These are phyloP conservation scores for Semaprochilodus insignis DNA, from an alignment of 2,797 vertebrate species.

Conservation along the genomic window DNA sequence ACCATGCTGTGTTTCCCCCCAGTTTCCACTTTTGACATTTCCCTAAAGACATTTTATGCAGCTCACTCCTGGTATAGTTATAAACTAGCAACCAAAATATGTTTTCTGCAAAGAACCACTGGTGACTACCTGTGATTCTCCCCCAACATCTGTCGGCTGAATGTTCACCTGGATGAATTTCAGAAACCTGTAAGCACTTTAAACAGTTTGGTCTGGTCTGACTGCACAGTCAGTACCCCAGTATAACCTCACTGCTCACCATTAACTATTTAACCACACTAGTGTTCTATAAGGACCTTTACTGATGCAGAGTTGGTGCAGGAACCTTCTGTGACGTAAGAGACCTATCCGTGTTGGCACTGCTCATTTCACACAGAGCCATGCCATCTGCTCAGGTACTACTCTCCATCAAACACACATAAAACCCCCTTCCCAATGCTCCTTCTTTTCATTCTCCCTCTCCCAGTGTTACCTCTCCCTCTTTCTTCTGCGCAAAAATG, in stretches of 20 bases:
- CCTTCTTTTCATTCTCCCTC: conserved; percentile 24
- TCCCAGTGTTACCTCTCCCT: conserved; percentile 12
- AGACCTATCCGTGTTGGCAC: conserved; percentile 59
- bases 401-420: conserved; percentile 44
- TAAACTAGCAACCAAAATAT: too few relatives aligned
- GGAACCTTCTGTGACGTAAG: conserved; percentile 47
- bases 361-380: conserved; percentile 58
- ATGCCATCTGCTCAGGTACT: conserved; percentile 77
- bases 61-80: too few relatives aligned
- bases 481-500: conserved; percentile 43
- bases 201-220: too few relatives aligned
- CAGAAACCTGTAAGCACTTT: too few relatives aligned
- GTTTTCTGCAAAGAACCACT: too few relatives aligned
- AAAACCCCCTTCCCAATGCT: conserved; percentile 40
- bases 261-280: background rate
- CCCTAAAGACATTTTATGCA: too few relatives aligned
- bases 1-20: too few relatives aligned
- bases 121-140: too few relatives aligned
- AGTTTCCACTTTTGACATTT: too few relatives aligned
- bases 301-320: conserved; percentile 5
- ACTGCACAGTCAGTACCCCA: too few relatives aligned
- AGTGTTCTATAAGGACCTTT: conserved; percentile 11
- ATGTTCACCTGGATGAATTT: too few relatives aligned
- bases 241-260: background rate
- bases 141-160: too few relatives aligned